Conservation (phyloP, 2,113 vertebrate genomes). For the Urocitellus parryii region DNA sequence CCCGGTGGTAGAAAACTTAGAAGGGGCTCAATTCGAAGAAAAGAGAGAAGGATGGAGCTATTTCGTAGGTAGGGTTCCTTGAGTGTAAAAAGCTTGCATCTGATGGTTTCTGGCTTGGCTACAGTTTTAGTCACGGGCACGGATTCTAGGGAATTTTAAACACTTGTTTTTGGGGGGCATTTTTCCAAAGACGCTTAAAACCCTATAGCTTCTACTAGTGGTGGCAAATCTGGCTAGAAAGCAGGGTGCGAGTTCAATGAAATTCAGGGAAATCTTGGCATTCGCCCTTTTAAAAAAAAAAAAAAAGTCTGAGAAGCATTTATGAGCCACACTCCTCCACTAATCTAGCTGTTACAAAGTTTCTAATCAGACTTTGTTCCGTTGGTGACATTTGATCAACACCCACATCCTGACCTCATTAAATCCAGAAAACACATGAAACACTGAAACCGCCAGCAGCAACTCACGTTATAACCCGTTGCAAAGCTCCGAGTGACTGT, state of each 20-base stretch:
- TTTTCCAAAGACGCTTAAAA: slow-evolving; percentile 61
- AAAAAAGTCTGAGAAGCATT: slow-evolving; percentile 14
- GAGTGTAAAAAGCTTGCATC: neutral
- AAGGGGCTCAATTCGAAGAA: neutral
- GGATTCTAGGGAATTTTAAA: slow-evolving; percentile 47
- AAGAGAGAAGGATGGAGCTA: neutral
- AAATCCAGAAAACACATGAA: neutral
- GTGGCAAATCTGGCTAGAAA: slow-evolving; percentile 20
- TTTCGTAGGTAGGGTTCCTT: neutral
- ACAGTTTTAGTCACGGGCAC: slow-evolving; percentile 2
- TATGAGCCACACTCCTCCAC: neutral
- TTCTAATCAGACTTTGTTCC: neutral
- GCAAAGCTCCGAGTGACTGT: neutral
- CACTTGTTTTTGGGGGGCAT: neutral
- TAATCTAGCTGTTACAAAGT: neutral
- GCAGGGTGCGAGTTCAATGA: slow-evolving; percentile 2
- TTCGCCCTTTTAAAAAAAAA: neutral
- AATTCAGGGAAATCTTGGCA: slow-evolving; percentile 8
- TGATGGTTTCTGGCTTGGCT: slow-evolving; percentile 58
- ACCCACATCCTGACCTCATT: neutral
- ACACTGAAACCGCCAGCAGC: neutral
- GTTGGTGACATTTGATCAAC: neutral
- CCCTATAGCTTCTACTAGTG: slow-evolving; percentile 32
- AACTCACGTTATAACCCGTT: neutral
- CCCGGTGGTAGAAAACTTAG: neutral